Percentiles rank a stretch among this genome's conserved stretches.
phyloP scores from a whole-genome alignment of 2,888 invertebrate genomes.

The Drosophila cracens region DNA sequence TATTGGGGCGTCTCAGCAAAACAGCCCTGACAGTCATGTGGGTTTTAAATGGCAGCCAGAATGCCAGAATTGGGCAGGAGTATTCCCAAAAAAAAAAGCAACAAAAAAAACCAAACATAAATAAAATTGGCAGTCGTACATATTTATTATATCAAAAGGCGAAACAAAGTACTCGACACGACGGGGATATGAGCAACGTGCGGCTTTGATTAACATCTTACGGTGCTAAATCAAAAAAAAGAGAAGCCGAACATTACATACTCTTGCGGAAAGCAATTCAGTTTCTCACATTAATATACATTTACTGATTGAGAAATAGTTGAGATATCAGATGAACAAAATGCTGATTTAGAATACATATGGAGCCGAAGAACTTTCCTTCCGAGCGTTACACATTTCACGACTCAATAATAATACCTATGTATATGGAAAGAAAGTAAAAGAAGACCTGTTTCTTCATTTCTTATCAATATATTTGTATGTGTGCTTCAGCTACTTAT shows the following conservation, averaged over 20 bases:
- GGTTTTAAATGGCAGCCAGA: slow-evolving; percentile 8
- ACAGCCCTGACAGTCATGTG: slow-evolving; percentile 52
- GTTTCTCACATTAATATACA: background rate
- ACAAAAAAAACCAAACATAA: background rate
- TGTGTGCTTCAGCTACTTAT: slow-evolving; percentile 26
- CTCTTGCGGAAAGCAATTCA: background rate
- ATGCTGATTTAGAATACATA: background rate
- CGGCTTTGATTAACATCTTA: slow-evolving; percentile 75
- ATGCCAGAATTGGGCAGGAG: slow-evolving; percentile 1
- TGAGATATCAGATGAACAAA: background rate
- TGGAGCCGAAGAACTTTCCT: background rate
- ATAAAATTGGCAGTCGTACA: slow-evolving; percentile 37
- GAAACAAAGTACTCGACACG: slow-evolving; percentile 32
- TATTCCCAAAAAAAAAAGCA: slow-evolving; percentile 6
- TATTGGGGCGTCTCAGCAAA: slow-evolving; percentile 29
- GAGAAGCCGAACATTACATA: background rate
- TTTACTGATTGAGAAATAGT: background rate
- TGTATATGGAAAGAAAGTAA: background rate
- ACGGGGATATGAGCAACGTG: slow-evolving; percentile 49
- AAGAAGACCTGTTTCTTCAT: background rate
- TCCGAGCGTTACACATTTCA: background rate
- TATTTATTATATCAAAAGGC: slow-evolving; percentile 44
- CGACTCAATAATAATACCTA: background rate
- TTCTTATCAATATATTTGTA: slow-evolving; percentile 59
- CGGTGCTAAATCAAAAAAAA: background rate